These are phyloP conservation scores for Willowsia nigromaculata DNA, from an alignment of 2,888 invertebrate species.

Conservation along the genomic window DNA sequence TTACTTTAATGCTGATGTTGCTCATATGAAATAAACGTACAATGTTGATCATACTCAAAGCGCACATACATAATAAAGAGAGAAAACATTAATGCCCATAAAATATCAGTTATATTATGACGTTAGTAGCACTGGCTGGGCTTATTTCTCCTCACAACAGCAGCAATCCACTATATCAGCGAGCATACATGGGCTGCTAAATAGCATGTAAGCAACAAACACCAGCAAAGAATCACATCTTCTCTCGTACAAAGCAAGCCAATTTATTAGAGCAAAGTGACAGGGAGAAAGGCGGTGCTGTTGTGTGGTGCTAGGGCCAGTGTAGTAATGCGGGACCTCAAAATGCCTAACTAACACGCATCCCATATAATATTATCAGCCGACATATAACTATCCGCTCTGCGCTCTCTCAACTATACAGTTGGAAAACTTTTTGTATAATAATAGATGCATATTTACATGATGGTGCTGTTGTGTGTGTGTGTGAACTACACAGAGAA, in stretches of 20 bases:
- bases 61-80: constrained; percentile 21
- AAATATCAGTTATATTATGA: constrained; percentile 43
- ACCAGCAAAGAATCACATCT: constrained; percentile 35
- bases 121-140: not conserved
- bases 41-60: constrained; percentile 33
- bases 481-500: constrained; percentile 40
- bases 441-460: constrained; percentile 33
- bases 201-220: constrained; percentile 50
- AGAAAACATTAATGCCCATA: constrained; percentile 42
- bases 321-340: constrained; percentile 66
- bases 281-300: constrained; percentile 58
- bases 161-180: too few species aligned
- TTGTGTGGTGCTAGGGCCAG: not conserved
- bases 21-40: not conserved
- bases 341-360: constrained; percentile 67
- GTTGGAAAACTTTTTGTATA: not conserved
- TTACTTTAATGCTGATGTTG: not conserved
- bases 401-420: not conserved
- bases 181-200: not conserved
- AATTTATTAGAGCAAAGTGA: constrained; percentile 68
- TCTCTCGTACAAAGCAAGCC: constrained; percentile 55
- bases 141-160: not conserved
- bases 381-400: not conserved
- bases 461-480: not conserved
- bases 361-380: constrained; percentile 34